Evolutionary conservation across 2,113 vertebrate genomes (phyloP).

Genomic region (Heliornis fulica): DNA sequence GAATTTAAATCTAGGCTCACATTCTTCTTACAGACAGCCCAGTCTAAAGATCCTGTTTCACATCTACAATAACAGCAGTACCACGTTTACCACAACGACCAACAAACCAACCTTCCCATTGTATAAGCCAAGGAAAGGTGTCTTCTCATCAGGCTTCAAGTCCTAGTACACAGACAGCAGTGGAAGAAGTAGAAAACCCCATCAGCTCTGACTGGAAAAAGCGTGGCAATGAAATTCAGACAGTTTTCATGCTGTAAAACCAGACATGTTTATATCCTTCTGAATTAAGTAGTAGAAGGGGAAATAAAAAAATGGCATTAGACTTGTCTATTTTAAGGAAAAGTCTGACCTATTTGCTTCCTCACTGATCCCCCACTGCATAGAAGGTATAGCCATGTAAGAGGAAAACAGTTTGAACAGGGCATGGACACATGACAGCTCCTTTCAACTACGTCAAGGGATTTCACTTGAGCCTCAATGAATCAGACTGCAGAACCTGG

Average conservation of each 20-base stretch:
- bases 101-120: neutral
- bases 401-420: neutral
- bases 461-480: neutral
- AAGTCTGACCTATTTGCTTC: neutral
- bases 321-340: neutral
- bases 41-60: neutral
- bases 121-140: neutral
- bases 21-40: neutral
- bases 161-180: neutral
- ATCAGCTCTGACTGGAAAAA: neutral
- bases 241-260: neutral
- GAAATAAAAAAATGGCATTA: neutral
- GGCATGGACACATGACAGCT: neutral
- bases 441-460: neutral
- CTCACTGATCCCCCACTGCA: neutral
- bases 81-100: neutral
- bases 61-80: neutral
- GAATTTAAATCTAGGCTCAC: neutral
- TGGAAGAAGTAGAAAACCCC: neutral
- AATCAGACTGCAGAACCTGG: neutral
- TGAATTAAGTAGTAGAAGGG: neutral
- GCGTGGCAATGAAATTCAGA: neutral
- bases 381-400: neutral
- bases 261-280: neutral
- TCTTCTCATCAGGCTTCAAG: neutral